phyloP scores from a whole-genome alignment of 2,888 invertebrate species.

The Chrysina gloriosa region DNA sequence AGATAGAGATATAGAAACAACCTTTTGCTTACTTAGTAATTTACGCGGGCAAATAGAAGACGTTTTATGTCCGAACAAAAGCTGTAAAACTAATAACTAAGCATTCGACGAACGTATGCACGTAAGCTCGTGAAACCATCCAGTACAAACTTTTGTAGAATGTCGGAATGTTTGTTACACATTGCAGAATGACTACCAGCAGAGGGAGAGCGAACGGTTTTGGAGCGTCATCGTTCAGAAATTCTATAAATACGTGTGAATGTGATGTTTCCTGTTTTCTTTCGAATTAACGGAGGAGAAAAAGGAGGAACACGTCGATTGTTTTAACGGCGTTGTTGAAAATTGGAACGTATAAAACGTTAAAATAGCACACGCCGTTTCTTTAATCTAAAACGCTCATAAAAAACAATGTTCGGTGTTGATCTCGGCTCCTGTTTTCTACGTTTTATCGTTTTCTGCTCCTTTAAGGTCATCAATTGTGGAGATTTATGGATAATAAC shows the following conservation, averaged over 20 bases:
- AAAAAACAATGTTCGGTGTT: slow-evolving; percentile 34
- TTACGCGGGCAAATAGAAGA: slow-evolving; percentile 14
- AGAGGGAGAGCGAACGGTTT: slow-evolving; percentile 13
- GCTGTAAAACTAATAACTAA: slow-evolving; percentile 22
- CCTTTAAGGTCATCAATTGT: slow-evolving; percentile 27
- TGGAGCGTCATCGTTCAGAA: slow-evolving; percentile 21
- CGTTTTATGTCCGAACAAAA: slow-evolving; percentile 3
- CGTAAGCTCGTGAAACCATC: neutral
- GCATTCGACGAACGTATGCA: neutral
- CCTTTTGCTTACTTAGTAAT: slow-evolving; percentile 8
- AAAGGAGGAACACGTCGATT: slow-evolving; percentile 34
- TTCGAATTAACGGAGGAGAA: slow-evolving; percentile 33
- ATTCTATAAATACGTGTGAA: slow-evolving; percentile 36
- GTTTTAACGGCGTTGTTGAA: slow-evolving; percentile 33
- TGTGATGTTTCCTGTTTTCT: slow-evolving; percentile 38
- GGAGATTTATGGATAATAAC: slow-evolving; percentile 24
- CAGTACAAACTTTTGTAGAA: slow-evolving; percentile 9
- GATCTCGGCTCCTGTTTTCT: slow-evolving; percentile 26
- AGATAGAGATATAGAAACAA: too few relatives aligned
- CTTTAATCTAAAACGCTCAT: slow-evolving; percentile 36
- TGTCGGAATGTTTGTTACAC: slow-evolving; percentile 9
- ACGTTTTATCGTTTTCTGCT: slow-evolving; percentile 24
- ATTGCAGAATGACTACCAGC: neutral
- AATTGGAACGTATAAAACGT: slow-evolving; percentile 37
- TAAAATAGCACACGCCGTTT: slow-evolving; percentile 36